These are phyloP conservation scores for Scytalopus superciliaris DNA, from an alignment of 2,113 vertebrate species.

Conservation along the genomic window DNA sequence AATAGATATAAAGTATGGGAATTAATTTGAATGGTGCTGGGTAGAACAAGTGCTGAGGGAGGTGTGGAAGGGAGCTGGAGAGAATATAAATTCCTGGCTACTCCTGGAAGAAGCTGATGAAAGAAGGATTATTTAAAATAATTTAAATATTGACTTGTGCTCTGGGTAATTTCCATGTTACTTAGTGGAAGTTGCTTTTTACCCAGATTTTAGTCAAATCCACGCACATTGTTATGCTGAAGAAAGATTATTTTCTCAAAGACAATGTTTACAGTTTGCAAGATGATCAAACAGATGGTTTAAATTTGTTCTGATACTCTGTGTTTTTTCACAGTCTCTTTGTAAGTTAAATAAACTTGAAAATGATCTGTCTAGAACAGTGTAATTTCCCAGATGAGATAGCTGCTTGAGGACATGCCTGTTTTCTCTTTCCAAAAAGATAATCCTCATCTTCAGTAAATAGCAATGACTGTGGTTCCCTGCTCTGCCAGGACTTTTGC, in stretches of 20 bases:
- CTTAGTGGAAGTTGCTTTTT: background rate
- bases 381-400: slow-evolving; percentile 40
- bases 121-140: slow-evolving; percentile 4
- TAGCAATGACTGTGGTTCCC: background rate
- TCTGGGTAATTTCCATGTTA: slow-evolving; percentile 6
- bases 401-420: slow-evolving; percentile 37
- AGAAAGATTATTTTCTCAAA: slow-evolving; percentile 49
- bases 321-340: slow-evolving; percentile 63
- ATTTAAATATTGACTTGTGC: background rate
- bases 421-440: background rate
- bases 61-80: background rate
- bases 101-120: background rate
- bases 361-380: slow-evolving; percentile 55
- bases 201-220: slow-evolving; percentile 7
- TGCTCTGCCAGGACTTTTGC: background rate
- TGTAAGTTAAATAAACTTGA: slow-evolving; percentile 65
- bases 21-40: background rate
- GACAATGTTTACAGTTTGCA: slow-evolving; percentile 52
- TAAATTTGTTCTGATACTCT: slow-evolving; percentile 61
- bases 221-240: slow-evolving; percentile 20
- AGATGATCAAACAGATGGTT: slow-evolving; percentile 66
- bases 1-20: background rate
- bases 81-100: background rate
- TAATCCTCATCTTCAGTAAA: slow-evolving; percentile 24
- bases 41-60: background rate